Base-by-base conservation (phyloP, 2,797 vertebrate species). In the Antennarius maculatus region DNA sequence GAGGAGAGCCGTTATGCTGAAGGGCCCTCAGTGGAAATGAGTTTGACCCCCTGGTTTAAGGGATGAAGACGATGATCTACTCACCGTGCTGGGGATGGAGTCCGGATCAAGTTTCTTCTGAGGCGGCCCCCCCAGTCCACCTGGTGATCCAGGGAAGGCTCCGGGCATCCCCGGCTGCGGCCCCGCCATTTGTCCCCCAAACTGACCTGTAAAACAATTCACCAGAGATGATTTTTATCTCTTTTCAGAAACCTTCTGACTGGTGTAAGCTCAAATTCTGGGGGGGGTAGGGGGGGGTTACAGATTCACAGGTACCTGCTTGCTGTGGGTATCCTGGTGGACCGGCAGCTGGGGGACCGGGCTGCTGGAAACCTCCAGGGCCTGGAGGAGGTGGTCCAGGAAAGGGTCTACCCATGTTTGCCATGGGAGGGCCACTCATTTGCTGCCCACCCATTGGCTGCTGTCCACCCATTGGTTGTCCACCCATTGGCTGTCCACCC, bases 51-150 rank as follows among this genome's bases (percentile, higher is more conserved):
- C 23, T 23, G 23, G 23, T 23, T 23, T 23, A 23, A 23, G 23
- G 23, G 23, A 23, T 23, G 23, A 23, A 23, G 23, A 23, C 23
- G 23, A 23, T 23, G 23, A 0, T 46, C 53, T 28, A 93, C 95
- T 95, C 88, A 99, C 97, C 1, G 94, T 94, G 84, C 97, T 98
- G 52, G 97, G 97, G 79, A 99, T 92, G 3, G 95, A 95, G 77
- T 98, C 96, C 0, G 95, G 96, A 79, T 98, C 96, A 70, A 97
- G 92, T 69, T 96, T 97, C 89, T 94, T 97, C 83, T 95, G 97
- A 7, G 92, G 94, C 23, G 89, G 91, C 42, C 90, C 90, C 3
- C 89, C 77, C 71, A 90, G 27, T 71, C 64, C 63, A 0, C 66
- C 77, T 17, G 66, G 69, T 61, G 81, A 55, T 57, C 82, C 87